These are phyloP conservation scores for Diacarnus erythraeanus DNA, from an alignment of 37 sponge, comb jelly and placozoan species.

Conservation along the genomic window DNA sequence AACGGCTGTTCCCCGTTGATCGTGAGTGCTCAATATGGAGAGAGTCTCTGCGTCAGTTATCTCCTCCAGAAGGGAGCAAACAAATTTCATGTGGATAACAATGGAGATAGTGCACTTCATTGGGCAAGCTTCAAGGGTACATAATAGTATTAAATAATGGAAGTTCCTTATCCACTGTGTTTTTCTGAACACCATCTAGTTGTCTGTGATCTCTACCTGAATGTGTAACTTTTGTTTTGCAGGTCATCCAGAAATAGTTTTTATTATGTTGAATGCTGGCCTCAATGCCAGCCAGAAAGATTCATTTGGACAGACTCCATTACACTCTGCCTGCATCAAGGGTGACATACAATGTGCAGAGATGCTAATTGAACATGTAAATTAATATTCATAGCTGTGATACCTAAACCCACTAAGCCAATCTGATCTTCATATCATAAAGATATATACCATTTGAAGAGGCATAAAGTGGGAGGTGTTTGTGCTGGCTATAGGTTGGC, in stretches of 20 bases:
- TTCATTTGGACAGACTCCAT: constrained; percentile 76
- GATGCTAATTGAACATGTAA: constrained; percentile 77
- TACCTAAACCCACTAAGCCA: background rate
- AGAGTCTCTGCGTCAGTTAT: constrained; percentile 77
- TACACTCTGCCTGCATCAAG: constrained; percentile 76
- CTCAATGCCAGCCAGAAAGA: constrained; percentile 77
- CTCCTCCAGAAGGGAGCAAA: constrained; percentile 83
- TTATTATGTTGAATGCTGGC: constrained; percentile 69
- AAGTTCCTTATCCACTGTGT: background rate
- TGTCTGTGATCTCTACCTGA: too few species aligned
- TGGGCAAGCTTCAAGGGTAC: constrained; percentile 91
- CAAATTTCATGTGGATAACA: constrained; percentile 69
- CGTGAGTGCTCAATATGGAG: constrained; percentile 85
- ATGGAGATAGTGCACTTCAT: constrained; percentile 87
- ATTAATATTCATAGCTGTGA: constrained; percentile 4
- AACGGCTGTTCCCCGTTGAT: constrained; percentile 83
- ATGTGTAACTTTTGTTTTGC: background rate
- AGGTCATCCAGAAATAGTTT: constrained; percentile 75
- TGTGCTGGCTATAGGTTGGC: background rate
- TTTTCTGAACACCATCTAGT: background rate
- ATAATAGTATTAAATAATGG: background rate
- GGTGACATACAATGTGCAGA: constrained; percentile 80
- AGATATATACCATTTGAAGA: background rate
- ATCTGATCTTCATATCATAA: background rate
- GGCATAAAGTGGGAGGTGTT: background rate